Evolutionary conservation across 35 echinoderm and acorn worm species (phyloP).

Genomic region (Chiridota heheva): DNA sequence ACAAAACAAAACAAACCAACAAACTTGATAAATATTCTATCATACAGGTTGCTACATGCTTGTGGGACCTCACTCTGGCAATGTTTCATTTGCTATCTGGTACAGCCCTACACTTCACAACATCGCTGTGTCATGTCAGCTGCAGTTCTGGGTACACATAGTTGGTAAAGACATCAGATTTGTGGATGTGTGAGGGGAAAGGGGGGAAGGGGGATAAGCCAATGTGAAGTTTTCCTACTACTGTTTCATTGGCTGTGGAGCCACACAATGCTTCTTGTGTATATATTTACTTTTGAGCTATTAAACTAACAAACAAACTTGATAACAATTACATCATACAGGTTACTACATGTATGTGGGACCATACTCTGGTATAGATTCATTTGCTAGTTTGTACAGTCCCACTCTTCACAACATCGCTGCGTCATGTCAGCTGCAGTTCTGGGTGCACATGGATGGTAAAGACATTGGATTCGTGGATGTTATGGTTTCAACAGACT

Average conservation of each 20-base stretch:
- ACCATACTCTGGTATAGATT: not conserved
- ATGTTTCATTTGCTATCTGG: not conserved
- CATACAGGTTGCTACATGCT: not conserved
- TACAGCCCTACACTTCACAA: not conserved
- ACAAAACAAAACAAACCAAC: no score
- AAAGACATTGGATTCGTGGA: not conserved
- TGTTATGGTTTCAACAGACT: not conserved
- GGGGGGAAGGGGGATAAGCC: no score
- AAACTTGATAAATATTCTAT: no score
- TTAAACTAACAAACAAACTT: not conserved
- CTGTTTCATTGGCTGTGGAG: no score
- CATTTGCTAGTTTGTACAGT: not conserved
- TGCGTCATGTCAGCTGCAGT: not conserved
- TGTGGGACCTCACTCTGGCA: not conserved
- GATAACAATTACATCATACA: not conserved
- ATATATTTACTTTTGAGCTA: not conserved
- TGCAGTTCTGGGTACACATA: not conserved
- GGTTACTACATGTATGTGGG: not conserved
- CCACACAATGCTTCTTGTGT: not conserved
- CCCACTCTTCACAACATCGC: conserved; percentile 4
- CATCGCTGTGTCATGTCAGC: not conserved
- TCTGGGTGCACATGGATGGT: not conserved
- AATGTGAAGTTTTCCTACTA: no score
- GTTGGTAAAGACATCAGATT: no score
- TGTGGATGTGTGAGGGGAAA: no score